phyloP scores from a whole-genome alignment of 2,113 vertebrate species.

The Syngnathus scovelli region DNA sequence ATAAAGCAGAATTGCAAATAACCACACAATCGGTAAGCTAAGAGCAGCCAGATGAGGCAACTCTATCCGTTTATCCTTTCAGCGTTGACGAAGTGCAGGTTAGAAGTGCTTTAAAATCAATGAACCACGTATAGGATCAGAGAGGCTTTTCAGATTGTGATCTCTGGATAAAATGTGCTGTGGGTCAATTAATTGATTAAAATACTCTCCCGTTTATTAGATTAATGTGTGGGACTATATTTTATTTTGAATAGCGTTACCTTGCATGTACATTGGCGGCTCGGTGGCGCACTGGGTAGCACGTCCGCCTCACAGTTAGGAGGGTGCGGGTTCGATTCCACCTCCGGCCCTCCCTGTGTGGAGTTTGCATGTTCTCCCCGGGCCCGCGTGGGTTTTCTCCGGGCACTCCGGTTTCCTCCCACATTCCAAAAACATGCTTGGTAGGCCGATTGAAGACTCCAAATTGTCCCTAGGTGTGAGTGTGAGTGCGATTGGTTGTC shows the following conservation, averaged over 20 bases:
- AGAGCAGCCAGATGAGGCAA: neutral
- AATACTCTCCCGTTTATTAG: neutral
- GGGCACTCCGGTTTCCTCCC: too few species aligned
- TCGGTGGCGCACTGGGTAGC: too few species aligned
- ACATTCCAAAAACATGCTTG: too few species aligned
- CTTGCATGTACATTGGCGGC: neutral
- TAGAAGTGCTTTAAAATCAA: neutral
- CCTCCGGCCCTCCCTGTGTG: too few species aligned
- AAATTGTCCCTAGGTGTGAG: too few species aligned
- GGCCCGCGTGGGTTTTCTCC: too few species aligned
- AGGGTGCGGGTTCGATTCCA: too few species aligned
- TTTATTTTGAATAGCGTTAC: neutral
- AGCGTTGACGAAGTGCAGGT: neutral
- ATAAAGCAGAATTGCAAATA: conserved; percentile 1
- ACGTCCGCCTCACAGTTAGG: too few species aligned
- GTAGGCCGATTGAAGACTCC: too few species aligned
- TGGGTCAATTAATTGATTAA: neutral
- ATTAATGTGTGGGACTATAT: neutral
- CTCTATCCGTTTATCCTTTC: neutral
- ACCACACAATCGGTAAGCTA: neutral
- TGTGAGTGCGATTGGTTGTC: too few species aligned
- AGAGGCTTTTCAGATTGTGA: neutral
- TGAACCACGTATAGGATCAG: neutral
- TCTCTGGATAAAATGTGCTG: neutral
- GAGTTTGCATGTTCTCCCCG: too few species aligned